Evolutionary conservation across 2,888 invertebrate genomes (phyloP).

Genomic region (Neoaliturus tenellus): DNA sequence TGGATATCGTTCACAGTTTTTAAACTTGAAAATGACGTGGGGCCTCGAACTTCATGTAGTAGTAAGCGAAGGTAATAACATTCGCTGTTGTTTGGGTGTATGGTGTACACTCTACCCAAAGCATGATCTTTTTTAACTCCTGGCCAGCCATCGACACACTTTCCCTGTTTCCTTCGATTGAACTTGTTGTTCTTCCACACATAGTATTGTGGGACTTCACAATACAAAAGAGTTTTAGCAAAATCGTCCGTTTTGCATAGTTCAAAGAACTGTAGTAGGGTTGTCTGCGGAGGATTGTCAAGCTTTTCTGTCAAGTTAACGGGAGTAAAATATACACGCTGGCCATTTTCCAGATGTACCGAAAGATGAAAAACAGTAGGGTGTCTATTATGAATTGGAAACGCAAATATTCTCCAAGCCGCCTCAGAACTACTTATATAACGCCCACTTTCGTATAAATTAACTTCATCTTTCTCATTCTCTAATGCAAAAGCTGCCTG

Average conservation of each 20-base stretch:
- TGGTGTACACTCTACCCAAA: constrained; percentile 66
- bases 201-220: constrained; percentile 62
- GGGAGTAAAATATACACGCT: constrained; percentile 26
- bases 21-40: constrained; percentile 67
- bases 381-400: constrained; percentile 40
- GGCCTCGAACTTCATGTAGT: constrained; percentile 65
- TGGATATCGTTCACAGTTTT: constrained; percentile 68
- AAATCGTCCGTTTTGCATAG: constrained; percentile 42
- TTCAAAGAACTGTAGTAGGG: constrained; percentile 12
- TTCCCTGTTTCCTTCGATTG: constrained; percentile 1
- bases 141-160: constrained; percentile 6
- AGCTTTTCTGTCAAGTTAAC: background rate
- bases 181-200: constrained; percentile 59
- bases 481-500: constrained; percentile 54
- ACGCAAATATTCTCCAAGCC: constrained; percentile 62
- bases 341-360: constrained; percentile 47
- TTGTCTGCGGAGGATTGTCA: background rate
- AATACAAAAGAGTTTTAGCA: constrained; percentile 61
- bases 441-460: constrained; percentile 62
- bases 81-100: constrained; percentile 65
- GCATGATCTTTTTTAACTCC: constrained; percentile 64
- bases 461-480: constrained; percentile 62
- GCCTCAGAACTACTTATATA: constrained; percentile 61
- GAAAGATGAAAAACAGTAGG: constrained; percentile 19
- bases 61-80: constrained; percentile 66